Evolutionary conservation across 2,113 vertebrate genomes (phyloP), one percentile per base, ranked within the genome.

Genomic region (Ceyx melanurus): DNA sequence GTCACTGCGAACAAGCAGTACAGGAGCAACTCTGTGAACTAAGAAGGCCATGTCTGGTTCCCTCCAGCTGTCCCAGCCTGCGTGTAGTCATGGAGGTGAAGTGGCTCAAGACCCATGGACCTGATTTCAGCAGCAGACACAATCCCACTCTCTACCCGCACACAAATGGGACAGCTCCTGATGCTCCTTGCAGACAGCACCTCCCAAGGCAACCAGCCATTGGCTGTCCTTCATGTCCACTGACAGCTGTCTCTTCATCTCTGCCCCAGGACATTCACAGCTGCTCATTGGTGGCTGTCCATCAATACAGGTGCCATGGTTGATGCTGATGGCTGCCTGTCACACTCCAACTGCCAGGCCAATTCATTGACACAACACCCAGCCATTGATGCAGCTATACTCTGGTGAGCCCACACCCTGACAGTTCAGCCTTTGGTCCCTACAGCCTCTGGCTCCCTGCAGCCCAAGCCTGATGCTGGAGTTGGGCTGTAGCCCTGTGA

Each of bases 371-470:
- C 28, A 21, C 21, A 7, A 65, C 7, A 19, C 22, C n/a, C 1
- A 1, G 13, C 5, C 31, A 4, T 6, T 5, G 3, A 10, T 17
- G 35, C 42, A 43, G 35, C 35, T 35, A 28, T 72, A 19, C 35
- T 60, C 9, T 16, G 15, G 25, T 33, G 11, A 15, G 77, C 29
- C 45, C 45, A n/a, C 11, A 40, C 20, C 17, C 35, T 0, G 2
- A 20, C 58, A 64, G 16, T 53, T 60, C 53, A 60, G 50, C 31
- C 8, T 3, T 15, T 0, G 0, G 20, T 57, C 10, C 46, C 11
- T 20, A 28, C 16, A 54, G 33, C 25, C 16, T 43, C 13, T 5
- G 5, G 12, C 22, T 73, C 23, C 33, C 53, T 13, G 26, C 43
- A 67, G 37, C 48, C 25, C 0, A 2, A 43, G 14, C 56, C 26